These are phyloP conservation scores for Sebastolobus alascanus DNA, from an alignment of 2,797 vertebrate genomes.

Conservation along the genomic window DNA sequence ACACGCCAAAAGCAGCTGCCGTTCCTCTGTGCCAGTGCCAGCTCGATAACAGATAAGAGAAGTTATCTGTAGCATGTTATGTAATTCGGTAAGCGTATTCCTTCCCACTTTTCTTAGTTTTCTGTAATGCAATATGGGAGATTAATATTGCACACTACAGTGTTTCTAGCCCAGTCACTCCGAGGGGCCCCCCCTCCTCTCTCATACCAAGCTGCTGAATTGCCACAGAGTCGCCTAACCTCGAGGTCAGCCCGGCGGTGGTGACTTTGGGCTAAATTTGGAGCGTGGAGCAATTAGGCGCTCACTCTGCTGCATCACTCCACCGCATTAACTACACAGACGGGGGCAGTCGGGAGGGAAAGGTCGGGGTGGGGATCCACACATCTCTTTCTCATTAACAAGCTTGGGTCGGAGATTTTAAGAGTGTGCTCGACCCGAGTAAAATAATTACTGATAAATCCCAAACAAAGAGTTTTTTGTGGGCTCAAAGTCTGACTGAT, in stretches of 20 bases:
- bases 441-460: slow-evolving; percentile 4
- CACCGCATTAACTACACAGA: slow-evolving; percentile 41
- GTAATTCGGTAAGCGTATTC: slow-evolving; percentile 3
- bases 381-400: slow-evolving; percentile 20
- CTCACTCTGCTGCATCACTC: slow-evolving; percentile 59
- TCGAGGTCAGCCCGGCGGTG: slow-evolving; percentile 70
- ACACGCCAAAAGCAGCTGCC: slow-evolving; percentile 14
- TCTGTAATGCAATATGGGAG: slow-evolving; percentile 34
- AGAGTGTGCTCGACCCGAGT: background rate
- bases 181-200: slow-evolving; percentile 20
- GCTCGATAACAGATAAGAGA: background rate
- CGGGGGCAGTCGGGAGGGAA: slow-evolving; percentile 1
- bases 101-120: background rate
- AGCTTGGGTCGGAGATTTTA: slow-evolving; percentile 19
- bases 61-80: slow-evolving; percentile 21
- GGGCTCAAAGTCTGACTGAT: background rate
- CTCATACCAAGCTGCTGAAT: slow-evolving; percentile 66
- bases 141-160: slow-evolving; percentile 14
- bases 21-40: background rate
- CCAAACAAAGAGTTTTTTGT: background rate
- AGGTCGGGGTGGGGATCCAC: slow-evolving; percentile 11
- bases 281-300: slow-evolving; percentile 69
- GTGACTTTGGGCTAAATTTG: slow-evolving; percentile 77
- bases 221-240: slow-evolving; percentile 64
- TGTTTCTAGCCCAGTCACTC: slow-evolving; percentile 32